Evolutionary conservation across 2,888 invertebrate genomes (phyloP), one percentile per base, ranked within the genome.

Genomic region (Argyra leucocephala): DNA sequence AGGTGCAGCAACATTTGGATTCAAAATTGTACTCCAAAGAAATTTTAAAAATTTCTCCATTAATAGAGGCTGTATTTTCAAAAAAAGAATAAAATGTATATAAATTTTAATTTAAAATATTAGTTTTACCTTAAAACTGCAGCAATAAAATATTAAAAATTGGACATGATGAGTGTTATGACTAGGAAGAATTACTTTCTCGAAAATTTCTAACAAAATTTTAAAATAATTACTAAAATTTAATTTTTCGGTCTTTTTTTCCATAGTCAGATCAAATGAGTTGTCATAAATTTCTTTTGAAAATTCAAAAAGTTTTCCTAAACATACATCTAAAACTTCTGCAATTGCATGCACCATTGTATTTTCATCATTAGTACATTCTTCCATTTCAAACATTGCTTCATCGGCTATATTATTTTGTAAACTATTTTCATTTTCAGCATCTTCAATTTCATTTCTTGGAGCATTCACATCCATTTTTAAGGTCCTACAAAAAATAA

Each of bases 101-200:
- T 10, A 57, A 37, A 63, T 59, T 57, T 59, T 31, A 21, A 2
- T 18, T 15, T 22, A 60, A 60, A 22, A 59, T 22, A 5, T 60
- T 48, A n/a, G 4, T 23, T 23, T 69, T 64, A 76, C 76, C 76
- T 87, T 87, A 69, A 89, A 84, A 72, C 87, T 87, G 76, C 88
- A 86, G 67, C 89, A 78, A 73, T 88, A 86, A 77, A 92, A 91
- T 76, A 91, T 80, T 9, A 88, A 73, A 76, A 88, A 93, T 77
- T 91, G 93, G 2, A 88, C 84, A 75, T 91, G 90, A 74, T 87
- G 85, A 48, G 89, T 89, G 31, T 89, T 90, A 78, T 93, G 88
- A 1, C 93, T 93, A 1, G 90, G 90, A 67, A 96, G 78, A 69
- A 96, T 85, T 57, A 90, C 82, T 73, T 85, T 85, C 72, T 95